These are phyloP conservation scores for Hippocampus kuda DNA, from an alignment of 2,797 vertebrate genomes.

Conservation along the genomic window DNA sequence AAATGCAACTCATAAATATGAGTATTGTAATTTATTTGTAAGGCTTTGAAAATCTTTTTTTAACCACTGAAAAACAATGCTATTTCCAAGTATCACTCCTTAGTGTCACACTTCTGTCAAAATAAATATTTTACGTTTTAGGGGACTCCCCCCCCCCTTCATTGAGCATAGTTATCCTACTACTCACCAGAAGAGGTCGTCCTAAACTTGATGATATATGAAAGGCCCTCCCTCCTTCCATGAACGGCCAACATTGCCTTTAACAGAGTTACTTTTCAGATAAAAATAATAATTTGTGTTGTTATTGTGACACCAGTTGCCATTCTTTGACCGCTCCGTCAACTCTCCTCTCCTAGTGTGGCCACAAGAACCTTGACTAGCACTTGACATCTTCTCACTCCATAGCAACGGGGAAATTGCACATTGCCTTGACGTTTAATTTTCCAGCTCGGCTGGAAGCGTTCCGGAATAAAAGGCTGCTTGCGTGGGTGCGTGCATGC, in stretches of 20 bases:
- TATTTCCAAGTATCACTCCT: no score
- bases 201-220: constrained; percentile 11
- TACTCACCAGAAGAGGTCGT: constrained; percentile 49
- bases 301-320: constrained; percentile 13
- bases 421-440: constrained; percentile 40
- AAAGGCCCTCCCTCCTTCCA: neutral
- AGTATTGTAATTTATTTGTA: no score
- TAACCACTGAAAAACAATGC: no score
- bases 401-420: constrained; percentile 56
- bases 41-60: no score
- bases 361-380: constrained; percentile 20
- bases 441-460: neutral
- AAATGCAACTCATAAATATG: no score
- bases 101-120: no score
- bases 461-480: neutral
- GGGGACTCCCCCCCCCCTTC: no score
- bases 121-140: no score
- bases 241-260: neutral
- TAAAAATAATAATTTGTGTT: neutral
- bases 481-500: neutral
- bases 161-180: neutral
- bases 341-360: neutral
- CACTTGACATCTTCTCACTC: constrained; percentile 62
- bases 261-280: no score
- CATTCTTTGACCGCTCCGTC: constrained; percentile 20